These are phyloP conservation scores for Oreonectes daqikongensis DNA, from an alignment of 2,797 vertebrate genomes.

Conservation along the genomic window DNA sequence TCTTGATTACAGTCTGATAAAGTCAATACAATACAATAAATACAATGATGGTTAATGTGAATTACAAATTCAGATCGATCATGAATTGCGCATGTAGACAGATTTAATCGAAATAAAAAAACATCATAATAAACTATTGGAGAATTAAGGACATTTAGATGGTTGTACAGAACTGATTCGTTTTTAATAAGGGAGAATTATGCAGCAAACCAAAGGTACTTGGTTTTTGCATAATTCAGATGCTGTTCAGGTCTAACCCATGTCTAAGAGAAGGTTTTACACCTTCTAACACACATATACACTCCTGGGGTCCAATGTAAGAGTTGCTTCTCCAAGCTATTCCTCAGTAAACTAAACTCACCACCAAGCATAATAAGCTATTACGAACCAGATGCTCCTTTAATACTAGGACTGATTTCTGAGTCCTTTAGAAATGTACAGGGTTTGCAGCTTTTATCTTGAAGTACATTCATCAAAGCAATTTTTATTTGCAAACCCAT, in stretches of 20 bases:
- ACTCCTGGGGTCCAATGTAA: constrained; percentile 2
- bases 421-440: constrained; percentile 32
- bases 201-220: constrained; percentile 19
- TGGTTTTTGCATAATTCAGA: constrained; percentile 29
- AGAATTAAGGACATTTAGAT: background rate
- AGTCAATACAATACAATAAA: background rate
- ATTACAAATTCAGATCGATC: background rate
- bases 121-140: background rate
- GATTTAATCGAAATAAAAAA: background rate
- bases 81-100: background rate
- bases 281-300: background rate
- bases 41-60: background rate
- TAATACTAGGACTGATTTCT: constrained; percentile 1
- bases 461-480: constrained; percentile 14
- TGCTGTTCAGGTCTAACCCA: background rate
- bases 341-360: constrained; percentile 16
- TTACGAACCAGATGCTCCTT: constrained; percentile 21
- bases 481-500: constrained; percentile 32
- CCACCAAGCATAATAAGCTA: constrained; percentile 39
- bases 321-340: background rate
- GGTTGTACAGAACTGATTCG: background rate
- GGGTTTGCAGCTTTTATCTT: constrained; percentile 33
- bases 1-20: constrained; percentile 73
- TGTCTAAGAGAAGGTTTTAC: background rate
- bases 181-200: background rate